Base-by-base conservation (phyloP, 2,797 vertebrate genomes). In the Clarias fuscus region DNA sequence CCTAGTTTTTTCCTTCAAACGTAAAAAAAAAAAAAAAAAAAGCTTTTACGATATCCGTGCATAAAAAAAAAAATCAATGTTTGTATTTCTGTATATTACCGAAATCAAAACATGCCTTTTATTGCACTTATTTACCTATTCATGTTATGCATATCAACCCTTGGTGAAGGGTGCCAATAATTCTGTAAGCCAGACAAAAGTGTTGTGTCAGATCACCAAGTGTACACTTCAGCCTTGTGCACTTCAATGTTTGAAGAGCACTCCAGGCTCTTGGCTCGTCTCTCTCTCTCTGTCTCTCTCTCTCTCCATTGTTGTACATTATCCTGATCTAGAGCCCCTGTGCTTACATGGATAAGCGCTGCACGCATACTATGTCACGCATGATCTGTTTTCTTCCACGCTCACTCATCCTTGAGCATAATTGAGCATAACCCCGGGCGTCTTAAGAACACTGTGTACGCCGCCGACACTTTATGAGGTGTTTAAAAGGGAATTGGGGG, bases 311-410 rank as follows among this genome's bases (percentile, higher is more conserved):
- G n/a, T 6, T 56, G 33, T 83, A 61, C 83, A 82, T 82, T 11
- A 53, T 20, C 11, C n/a, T 67, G 40, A 82, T 43, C 33, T 15
- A 79, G 56, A 7, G 30, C 30, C 27, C 24, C 33, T 7, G 59
- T 64, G 20, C 22, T 80, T 40, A 61, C 33, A 37, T 30, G 10
- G 27, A 17, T 64, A 22, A 72, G 10, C 37, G 0, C 61, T 76
- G 68, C 62, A 33, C 61, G 11, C 71, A 61, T 64, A 27, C 67
- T 58, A 67, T 53, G 48, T 53, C 3, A 13, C 48, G 30, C 80
- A 37, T 71, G n/a, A 30, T 85, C 71, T 86, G 59, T 83, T 88
- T 72, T 67, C 58, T 83, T 72, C 64, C 80, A 53, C 53, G 40
- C 64, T 33, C n/a, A 56, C 17, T 68, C 43, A 8, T 43, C 22